Evolutionary conservation across 2,888 invertebrate genomes (phyloP), one percentile per base, ranked within the genome.

Genomic region (Lissonota sp.): DNA sequence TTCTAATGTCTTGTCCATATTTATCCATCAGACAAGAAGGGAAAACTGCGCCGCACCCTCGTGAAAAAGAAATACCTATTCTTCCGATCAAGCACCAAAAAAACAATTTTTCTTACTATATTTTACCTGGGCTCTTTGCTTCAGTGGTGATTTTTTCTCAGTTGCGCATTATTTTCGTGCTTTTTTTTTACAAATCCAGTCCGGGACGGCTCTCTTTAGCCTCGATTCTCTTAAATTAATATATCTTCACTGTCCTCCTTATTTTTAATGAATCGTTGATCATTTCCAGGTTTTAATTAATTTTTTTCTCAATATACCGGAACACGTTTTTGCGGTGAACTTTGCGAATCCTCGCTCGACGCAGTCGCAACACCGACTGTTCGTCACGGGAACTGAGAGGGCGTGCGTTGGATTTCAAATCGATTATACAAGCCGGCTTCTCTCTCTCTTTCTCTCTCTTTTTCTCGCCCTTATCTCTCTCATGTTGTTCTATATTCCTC

Each of bases 321-420:
- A 57, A 5, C 44, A 44, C 37, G 46, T 14, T 39, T 5, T n/a
- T n/a, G 14, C 10, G n/a, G 0, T 12, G 39, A 16, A 71, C 37
- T 49, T 58, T 75, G 55, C 66, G 79, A 79, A 82, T 83, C 83
- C 83, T 74, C 84, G 84, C 84, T 80, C 85, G 80, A 80, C 86
- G 87, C 86, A 86, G 86, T 86, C 84, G 84, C 88, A 86, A 84
- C 86, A 89, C 87, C 84, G 86, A 90, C 90, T 90, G 88, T 79
- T 69, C 66, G 51, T 62, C 55, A 57, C 72, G 76, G 80, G 77
- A 78, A 58, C 73, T 66, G 85, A 83, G 83, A 85, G 87, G 86
- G 90, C 88, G 88, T 88, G 90, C 88, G 90, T 89, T 90, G 88
- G 87, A 88, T 88, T 88, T 88, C 86, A 85, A 90, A 91, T 91